phyloP scores from a whole-genome alignment of 2,888 invertebrate genomes.

The Lepidocyrtinus sp. region DNA sequence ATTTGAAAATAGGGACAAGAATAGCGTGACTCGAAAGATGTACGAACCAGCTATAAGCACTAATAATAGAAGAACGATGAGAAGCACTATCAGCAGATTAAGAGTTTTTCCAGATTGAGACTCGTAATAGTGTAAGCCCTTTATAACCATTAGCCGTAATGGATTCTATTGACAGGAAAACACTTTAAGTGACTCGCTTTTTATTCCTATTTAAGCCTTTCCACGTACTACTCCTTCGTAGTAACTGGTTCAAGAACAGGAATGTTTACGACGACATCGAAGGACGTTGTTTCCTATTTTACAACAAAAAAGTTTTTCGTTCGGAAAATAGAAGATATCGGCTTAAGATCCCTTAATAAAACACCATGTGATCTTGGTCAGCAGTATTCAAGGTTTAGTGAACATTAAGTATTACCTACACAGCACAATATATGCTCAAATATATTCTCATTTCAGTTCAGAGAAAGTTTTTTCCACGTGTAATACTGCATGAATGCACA shows the following conservation, averaged over 20 bases:
- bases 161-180: conserved; percentile 52
- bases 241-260: neutral
- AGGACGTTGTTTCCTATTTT: conserved; percentile 6
- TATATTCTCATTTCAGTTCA: conserved; percentile 29
- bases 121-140: conserved; percentile 2
- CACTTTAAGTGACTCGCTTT: conserved; percentile 26
- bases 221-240: neutral
- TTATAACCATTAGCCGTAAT: conserved; percentile 53
- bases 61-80: neutral
- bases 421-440: conserved; percentile 27
- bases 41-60: too few species aligned
- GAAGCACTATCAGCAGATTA: neutral
- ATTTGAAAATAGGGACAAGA: too few species aligned
- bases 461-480: neutral
- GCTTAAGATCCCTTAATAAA: neutral
- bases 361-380: conserved; percentile 35
- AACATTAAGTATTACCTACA: conserved; percentile 27
- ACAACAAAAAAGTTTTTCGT: neutral
- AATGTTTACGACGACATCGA: neutral
- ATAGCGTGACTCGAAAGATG: too few species aligned
- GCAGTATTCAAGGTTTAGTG: conserved; percentile 36
- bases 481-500: neutral
- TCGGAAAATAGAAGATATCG: neutral
- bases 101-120: neutral
- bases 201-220: conserved; percentile 8